Conservation (phyloP, 2,113 vertebrate genomes). For the Perca flavescens region DNA sequence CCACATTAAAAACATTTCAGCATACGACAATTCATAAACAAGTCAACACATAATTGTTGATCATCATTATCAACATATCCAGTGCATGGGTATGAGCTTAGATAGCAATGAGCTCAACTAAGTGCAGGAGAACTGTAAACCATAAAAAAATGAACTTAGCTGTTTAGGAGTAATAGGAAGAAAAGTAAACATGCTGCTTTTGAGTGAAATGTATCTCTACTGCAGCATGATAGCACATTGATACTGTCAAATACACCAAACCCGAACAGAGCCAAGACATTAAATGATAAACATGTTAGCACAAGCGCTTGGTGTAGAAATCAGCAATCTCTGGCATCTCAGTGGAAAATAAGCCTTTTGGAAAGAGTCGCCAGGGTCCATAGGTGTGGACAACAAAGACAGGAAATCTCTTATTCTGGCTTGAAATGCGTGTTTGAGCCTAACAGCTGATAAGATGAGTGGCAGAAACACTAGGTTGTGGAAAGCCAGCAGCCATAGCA, state of each 20-base stretch:
- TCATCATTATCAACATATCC: no score
- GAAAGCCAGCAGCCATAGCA: background rate
- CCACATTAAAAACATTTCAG: background rate
- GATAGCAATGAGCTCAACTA: no score
- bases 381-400: background rate
- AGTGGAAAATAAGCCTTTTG: background rate
- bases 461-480: conserved; percentile 14
- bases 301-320: conserved; percentile 3
- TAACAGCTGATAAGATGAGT: conserved; percentile 33
- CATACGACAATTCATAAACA: no score
- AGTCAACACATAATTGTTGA: no score
- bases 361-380: background rate
- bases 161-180: no score
- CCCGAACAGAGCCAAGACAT: background rate
- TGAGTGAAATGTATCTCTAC: no score
- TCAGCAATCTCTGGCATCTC: conserved; percentile 10
- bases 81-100: no score
- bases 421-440: conserved; percentile 6
- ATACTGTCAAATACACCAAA: background rate
- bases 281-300: conserved; percentile 17
- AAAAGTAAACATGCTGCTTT: no score
- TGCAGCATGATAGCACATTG: background rate
- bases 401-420: conserved; percentile 16
- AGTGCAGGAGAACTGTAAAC: no score
- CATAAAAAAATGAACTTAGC: no score